These are phyloP conservation scores for Otolemur crassicaudatus DNA, from an alignment of 2,797 vertebrate genomes.

Conservation along the genomic window DNA sequence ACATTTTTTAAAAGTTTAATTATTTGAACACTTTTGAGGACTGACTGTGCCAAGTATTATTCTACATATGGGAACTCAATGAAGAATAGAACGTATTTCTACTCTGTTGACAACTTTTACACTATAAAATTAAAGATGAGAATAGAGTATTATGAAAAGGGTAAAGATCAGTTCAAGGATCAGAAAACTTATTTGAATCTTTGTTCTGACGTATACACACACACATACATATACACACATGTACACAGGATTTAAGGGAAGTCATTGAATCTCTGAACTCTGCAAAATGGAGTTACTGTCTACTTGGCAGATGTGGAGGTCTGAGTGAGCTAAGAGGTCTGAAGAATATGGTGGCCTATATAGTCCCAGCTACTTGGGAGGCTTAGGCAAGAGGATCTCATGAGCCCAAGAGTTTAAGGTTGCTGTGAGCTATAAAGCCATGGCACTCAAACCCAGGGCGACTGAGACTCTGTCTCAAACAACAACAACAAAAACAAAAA, in stretches of 20 bases:
- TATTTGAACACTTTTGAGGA: conserved; percentile 5
- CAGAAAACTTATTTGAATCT: background rate
- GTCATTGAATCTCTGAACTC: background rate
- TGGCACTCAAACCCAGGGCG: too few species aligned
- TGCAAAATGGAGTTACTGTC: background rate
- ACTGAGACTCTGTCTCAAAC: too few species aligned
- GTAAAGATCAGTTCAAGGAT: background rate
- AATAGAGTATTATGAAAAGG: background rate
- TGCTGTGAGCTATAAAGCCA: too few species aligned
- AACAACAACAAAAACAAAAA: too few species aligned
- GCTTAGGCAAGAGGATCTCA: too few species aligned
- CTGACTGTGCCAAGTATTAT: background rate
- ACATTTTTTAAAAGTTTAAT: conserved; percentile 22
- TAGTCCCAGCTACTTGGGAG: background rate
- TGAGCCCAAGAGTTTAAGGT: too few species aligned
- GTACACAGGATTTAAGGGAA: background rate
- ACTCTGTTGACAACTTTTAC: background rate
- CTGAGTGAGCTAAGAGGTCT: background rate
- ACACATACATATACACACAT: background rate
- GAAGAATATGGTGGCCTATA: background rate
- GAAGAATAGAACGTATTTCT: background rate
- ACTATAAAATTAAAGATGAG: background rate
- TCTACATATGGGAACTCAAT: background rate
- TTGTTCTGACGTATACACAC: background rate
- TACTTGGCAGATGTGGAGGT: background rate